Evolutionary conservation across 1,140 invertebrate genomes (phyloP).

Genomic region (Olivierus martensii): DNA sequence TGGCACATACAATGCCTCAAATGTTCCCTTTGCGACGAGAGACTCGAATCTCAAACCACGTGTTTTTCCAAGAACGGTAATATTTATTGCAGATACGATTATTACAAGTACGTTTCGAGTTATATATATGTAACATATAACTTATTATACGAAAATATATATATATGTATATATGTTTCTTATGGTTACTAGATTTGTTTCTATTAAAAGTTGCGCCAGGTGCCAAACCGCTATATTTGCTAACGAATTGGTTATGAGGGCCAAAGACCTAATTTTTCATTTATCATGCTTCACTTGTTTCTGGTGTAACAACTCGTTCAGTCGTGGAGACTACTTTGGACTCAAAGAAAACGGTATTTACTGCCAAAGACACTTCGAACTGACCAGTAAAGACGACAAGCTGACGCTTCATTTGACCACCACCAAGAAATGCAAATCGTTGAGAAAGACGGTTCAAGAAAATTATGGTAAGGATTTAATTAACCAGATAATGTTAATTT

Average conservation of each 20-base stretch:
- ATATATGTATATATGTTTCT: too few species aligned
- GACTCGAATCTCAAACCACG: slow-evolving; percentile 78
- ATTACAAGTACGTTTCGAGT: slow-evolving; percentile 66
- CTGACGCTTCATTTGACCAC: too few species aligned
- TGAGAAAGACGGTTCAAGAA: too few species aligned
- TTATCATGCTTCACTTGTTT: slow-evolving; percentile 76
- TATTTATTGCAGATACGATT: slow-evolving; percentile 95
- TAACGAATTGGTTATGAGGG: slow-evolving; percentile 79
- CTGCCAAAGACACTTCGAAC: slow-evolving; percentile 31
- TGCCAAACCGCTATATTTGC: slow-evolving; percentile 66
- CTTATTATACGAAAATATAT: too few species aligned
- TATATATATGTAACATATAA: too few species aligned
- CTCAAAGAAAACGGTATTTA: slow-evolving; percentile 26
- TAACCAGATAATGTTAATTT: too few species aligned
- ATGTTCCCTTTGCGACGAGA: slow-evolving; percentile 69
- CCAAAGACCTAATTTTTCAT: slow-evolving; percentile 66
- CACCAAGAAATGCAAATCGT: too few species aligned
- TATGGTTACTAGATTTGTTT: slow-evolving; percentile 25
- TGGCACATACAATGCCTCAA: slow-evolving; percentile 68
- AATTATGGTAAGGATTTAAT: too few species aligned
- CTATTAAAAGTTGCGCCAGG: slow-evolving; percentile 53
- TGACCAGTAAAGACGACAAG: slow-evolving; percentile 3
- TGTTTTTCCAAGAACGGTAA: slow-evolving; percentile 87
- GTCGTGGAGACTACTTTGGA: slow-evolving; percentile 67
- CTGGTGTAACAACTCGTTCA: slow-evolving; percentile 49